Base-by-base conservation (phyloP, 2,797 vertebrate species). In the Delichon dasypus region DNA sequence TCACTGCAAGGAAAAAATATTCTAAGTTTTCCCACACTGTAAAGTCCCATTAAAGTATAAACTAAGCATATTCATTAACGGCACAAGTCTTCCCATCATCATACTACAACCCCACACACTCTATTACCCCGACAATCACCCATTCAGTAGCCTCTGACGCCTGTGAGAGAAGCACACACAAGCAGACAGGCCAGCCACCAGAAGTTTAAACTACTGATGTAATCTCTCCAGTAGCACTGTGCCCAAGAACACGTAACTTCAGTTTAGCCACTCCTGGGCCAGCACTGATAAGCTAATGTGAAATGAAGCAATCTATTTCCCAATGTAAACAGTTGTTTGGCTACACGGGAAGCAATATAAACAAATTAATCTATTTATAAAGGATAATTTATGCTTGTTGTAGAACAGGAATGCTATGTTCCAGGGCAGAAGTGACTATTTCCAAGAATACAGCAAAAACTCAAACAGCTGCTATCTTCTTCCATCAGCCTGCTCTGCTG, bases 221-320 rank as follows among this genome's bases (percentile, higher is more conserved):
- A 27, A 95, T 51, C 76, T 65, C 87, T 53, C 29, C 30, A 16
- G 88, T 9, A 96, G 82, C 73, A 36, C 64, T 83, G 61, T 67
- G 64, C 42, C 84, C 67, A 83, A 67, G 76, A 94, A 21, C 62
- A 21, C 2, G 32, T 21, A 83, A 72, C 87, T 83, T 66, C 76
- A 75, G 54, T 22, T 62, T 0, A 30, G 79, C 85, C n/a, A 16
- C 85, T 78, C 60, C 87, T 42, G 70, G 86, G 79, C 30, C 72
- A 81, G 81, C 51, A 7, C 68, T 5, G 47, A 91, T 92, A 92
- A 92, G 4, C 51, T 50, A 26, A 90, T 1, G 21, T 4, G 40
- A 85, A 79, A 92, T 64, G 48, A 94, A 90, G 85, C 82, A 90
- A 95, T 40, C 26, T 25, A 5, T 70, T 84, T 77, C 70, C 79